Evolutionary conservation across 2,888 invertebrate species (phyloP), one percentile per base, ranked within the genome.

Genomic region (Protula sp.): DNA sequence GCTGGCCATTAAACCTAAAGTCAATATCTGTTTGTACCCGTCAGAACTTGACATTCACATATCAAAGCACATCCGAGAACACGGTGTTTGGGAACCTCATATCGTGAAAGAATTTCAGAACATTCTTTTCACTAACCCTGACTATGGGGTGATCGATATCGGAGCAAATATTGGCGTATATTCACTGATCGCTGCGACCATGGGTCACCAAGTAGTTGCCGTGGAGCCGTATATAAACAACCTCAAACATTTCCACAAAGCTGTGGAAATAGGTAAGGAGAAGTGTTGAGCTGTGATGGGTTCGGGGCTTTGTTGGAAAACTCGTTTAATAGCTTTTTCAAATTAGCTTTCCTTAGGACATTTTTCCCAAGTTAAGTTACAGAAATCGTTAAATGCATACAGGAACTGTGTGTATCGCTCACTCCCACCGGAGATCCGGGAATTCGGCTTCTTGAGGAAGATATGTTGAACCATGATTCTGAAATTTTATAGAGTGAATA

Each of bases 111-210:
- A 54, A 1, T 55, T 64, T 30, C 61, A 62, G 59, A 47, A 64
- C 5, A 48, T 58, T 28, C 58, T 66, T 3, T 52, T 22, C n/a
- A 38, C 47, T 3, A 48, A 67, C 47, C 60, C 63, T 26, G 54
- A 58, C 26, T 26, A 64, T 2, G 60, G 54, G 5, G 54, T 65
- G 14, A 62, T 58, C 47, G 65, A 65, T 47, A 61, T 65, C 24
- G 69, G 69, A 29, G 66, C 67, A 19, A 66, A 69, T 55, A 56
- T 70, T 29, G 69, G 69, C 2, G 26, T 64, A 14, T 69, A 65
- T 55, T 55, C 53, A 9, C 50, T 69, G 38, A 54, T 64, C 2
- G 67, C 67, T 19, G 66, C 67, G n/a, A 51, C 29, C 1, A 57
- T 64, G 58, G 69, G 69, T 27, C 66, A 62, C 55, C 26, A 38